Base-by-base conservation (phyloP, 2,888 invertebrate genomes). In the Phymatocera aterrima region DNA sequence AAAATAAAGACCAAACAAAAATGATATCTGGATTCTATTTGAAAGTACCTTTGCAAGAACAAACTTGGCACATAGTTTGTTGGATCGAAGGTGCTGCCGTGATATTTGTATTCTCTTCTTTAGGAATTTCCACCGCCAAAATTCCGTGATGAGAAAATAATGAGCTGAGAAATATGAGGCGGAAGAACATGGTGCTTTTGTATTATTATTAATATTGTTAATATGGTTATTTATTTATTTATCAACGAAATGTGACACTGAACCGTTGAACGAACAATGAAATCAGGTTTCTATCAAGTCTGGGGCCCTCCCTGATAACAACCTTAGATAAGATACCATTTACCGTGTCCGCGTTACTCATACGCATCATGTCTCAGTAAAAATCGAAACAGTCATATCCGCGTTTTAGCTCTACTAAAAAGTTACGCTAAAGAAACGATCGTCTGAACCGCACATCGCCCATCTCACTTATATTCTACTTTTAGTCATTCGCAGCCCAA, bases 241-340 rank as follows among this genome's bases (percentile, higher is more conserved):
- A 61, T 64, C 15, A 18, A 48, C 15, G 28, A 65, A 28, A 77
- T 5, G 37, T 46, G 51, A 64, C 54, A 64, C 77, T 75, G 77
- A 75, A 65, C 77, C 54, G 77, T 77, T 77, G 40, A 48, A 21
- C 10, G 40, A 28, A 75, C 31, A 77, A 37, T 77, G 57, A 79
- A 79, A 79, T 54, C 79, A 51, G 48, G 37, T 54, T 75, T 79
- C 70, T 82, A 82, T 80, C 48, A 80, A 79, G 51, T 65, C 75
- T 51, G 57, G 79, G 80, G 75, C 46, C 78, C 79, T 78, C 77
- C 80, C 78, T 79, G 83, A 83, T 83, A 83, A 83, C 78, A 72
- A 51, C 48, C 43, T 40, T 48, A 74, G 78, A 78, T 64, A 74
- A 65, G 83, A 83, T 83, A 83, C 80, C 80, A 82, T 83, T 82